phyloP scores from a whole-genome alignment of 2,888 invertebrate species.

The Drosophila anomelani region DNA sequence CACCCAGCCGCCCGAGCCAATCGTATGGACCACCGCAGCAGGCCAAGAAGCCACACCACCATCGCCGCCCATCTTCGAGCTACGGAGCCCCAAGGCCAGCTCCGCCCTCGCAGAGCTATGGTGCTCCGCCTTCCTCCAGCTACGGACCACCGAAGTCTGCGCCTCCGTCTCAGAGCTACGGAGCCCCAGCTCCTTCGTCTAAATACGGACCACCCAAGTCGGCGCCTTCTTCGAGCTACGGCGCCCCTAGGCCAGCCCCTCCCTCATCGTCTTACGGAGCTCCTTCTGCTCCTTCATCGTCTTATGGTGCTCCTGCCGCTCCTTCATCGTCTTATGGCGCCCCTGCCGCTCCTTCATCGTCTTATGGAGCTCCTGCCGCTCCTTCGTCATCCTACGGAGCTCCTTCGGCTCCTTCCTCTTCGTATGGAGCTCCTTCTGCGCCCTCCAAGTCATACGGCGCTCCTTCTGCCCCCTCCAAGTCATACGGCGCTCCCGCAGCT shows the following conservation, averaged over 20 bases:
- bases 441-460: conserved; percentile 16
- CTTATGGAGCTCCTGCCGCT: conserved; percentile 61
- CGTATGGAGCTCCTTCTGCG: conserved; percentile 58
- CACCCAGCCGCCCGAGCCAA: conserved; percentile 83
- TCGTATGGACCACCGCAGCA: conserved; percentile 78
- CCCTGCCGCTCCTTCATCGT: conserved; percentile 79
- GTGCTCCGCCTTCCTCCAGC: conserved; percentile 83
- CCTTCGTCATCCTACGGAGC: conserved; percentile 70
- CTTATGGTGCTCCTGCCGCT: conserved; percentile 84
- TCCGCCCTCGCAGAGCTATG: conserved; percentile 84
- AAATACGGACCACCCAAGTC: conserved; percentile 77
- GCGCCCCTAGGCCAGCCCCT: conserved; percentile 75
- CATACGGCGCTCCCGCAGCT: conserved; percentile 48
- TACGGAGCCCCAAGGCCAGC: conserved; percentile 84
- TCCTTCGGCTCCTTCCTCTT: conserved; percentile 36
- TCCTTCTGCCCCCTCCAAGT: conserved; percentile 16
- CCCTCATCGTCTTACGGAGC: conserved; percentile 76
- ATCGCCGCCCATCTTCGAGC: conserved; percentile 85
- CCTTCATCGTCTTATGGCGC: conserved; percentile 84
- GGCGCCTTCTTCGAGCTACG: conserved; percentile 82
- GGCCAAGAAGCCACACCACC: conserved; percentile 79
- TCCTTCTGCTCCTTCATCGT: conserved; percentile 83
- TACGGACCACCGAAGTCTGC: conserved; percentile 72
- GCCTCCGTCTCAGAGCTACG: conserved; percentile 81
- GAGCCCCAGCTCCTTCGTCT: conserved; percentile 70